These are phyloP conservation scores for Potamilus streckersoni DNA, from an alignment of 1,140 invertebrate genomes.

Conservation along the genomic window DNA sequence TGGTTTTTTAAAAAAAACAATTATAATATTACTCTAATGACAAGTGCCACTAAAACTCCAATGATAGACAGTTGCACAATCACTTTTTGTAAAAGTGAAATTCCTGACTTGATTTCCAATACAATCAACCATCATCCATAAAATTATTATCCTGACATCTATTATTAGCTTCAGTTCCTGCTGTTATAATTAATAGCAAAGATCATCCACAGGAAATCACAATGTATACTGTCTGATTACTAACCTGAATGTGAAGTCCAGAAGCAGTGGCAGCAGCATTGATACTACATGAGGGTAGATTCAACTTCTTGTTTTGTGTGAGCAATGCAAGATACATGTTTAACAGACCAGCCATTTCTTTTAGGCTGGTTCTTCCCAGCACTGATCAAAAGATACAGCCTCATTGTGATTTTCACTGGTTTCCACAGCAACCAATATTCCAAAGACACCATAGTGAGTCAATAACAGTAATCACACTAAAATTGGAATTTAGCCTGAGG, in stretches of 20 bases:
- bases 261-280: constrained; percentile 15
- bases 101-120: too few relatives aligned
- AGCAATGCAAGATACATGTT: constrained; percentile 35
- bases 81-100: too few relatives aligned
- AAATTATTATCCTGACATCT: too few relatives aligned
- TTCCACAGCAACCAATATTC: constrained; percentile 35
- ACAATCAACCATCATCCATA: too few relatives aligned
- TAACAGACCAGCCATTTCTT: constrained; percentile 32
- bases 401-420: constrained; percentile 33
- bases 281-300: constrained; percentile 19
- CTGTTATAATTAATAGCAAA: too few relatives aligned
- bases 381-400: constrained; percentile 32
- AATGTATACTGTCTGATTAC: constrained; percentile 9
- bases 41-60: too few relatives aligned
- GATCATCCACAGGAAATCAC: background rate
- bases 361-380: constrained; percentile 16
- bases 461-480: too few relatives aligned
- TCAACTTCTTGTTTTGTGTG: constrained; percentile 33
- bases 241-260: constrained; percentile 28
- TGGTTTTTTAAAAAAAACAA: too few relatives aligned
- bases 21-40: too few relatives aligned
- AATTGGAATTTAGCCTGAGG: too few relatives aligned
- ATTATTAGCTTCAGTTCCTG: too few relatives aligned
- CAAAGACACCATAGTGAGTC: background rate
- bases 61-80: too few relatives aligned